Conservation (phyloP, 2,113 vertebrate species). For the Cochlearius cochlearius region DNA sequence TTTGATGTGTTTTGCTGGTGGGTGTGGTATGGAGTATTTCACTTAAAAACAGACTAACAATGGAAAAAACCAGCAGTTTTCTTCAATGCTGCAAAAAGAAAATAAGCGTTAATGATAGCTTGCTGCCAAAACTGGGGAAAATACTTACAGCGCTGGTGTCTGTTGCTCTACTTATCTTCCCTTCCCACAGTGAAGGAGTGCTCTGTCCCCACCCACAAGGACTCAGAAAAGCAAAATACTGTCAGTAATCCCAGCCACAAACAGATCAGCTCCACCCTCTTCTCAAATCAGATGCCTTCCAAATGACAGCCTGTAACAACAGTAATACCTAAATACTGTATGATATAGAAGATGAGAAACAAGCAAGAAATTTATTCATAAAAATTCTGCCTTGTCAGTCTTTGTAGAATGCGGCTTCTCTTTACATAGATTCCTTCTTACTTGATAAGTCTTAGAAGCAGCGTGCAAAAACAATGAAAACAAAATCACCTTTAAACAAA, state of each 20-base stretch:
- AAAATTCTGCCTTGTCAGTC: background rate
- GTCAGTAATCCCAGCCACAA: constrained; percentile 15
- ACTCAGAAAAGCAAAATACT: background rate
- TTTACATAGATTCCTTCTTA: background rate
- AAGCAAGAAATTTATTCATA: background rate
- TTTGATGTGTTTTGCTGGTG: constrained; percentile 44
- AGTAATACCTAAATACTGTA: background rate
- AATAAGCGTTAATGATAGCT: background rate
- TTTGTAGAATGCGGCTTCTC: background rate
- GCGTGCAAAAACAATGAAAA: background rate
- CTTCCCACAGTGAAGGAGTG: background rate
- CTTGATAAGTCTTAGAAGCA: background rate
- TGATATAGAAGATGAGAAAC: background rate
- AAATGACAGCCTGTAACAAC: background rate
- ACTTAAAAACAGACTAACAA: constrained; percentile 1
- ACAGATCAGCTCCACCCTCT: constrained; percentile 31
- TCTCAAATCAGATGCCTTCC: background rate
- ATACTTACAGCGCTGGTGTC: constrained; percentile 11
- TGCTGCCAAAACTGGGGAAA: constrained; percentile 7
- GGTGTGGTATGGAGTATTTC: constrained; percentile 4
- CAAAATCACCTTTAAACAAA: background rate
- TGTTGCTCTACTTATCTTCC: background rate
- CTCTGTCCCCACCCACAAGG: constrained; percentile 24
- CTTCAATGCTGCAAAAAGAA: background rate
- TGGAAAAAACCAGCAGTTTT: background rate